Evolutionary conservation across 2,888 invertebrate genomes (phyloP).

Genomic region (Neoscelio sp.): DNA sequence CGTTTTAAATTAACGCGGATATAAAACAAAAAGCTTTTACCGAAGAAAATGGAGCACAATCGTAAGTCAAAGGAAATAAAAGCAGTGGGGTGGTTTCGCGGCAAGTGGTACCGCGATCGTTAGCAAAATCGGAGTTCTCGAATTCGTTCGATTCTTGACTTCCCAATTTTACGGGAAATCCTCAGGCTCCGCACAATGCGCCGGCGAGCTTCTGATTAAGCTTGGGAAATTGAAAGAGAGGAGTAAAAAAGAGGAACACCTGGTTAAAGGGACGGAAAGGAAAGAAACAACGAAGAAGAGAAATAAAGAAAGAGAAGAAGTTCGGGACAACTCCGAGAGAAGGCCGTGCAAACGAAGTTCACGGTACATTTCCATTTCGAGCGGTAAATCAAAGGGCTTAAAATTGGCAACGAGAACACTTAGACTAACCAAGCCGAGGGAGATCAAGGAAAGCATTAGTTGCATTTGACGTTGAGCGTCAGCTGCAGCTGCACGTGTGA

Average conservation of each 20-base stretch:
- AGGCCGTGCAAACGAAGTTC: slow-evolving; percentile 73
- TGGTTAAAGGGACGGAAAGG: slow-evolving; percentile 18
- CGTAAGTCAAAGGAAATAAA: slow-evolving; percentile 28
- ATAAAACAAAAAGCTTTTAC: slow-evolving; percentile 4
- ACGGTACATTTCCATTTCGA: slow-evolving; percentile 78
- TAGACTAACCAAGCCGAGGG: slow-evolving; percentile 57
- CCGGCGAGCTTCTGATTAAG: slow-evolving; percentile 63
- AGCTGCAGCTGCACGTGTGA: slow-evolving; percentile 78
- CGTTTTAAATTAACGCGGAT: slow-evolving; percentile 33
- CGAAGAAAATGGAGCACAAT: slow-evolving; percentile 10
- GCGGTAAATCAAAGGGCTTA: slow-evolving; percentile 80
- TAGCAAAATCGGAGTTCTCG: slow-evolving; percentile 38
- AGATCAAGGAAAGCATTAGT: slow-evolving; percentile 77
- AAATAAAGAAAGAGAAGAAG: slow-evolving; percentile 23
- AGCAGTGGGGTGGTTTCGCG: neutral
- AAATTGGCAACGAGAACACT: slow-evolving; percentile 75
- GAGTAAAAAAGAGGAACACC: slow-evolving; percentile 41
- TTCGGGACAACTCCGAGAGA: slow-evolving; percentile 49
- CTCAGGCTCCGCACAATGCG: slow-evolving; percentile 56
- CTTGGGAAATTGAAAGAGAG: slow-evolving; percentile 41
- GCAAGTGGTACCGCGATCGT: slow-evolving; percentile 24
- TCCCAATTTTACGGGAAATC: slow-evolving; percentile 65
- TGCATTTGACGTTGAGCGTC: slow-evolving; percentile 81
- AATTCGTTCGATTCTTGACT: slow-evolving; percentile 56
- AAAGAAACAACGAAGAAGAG: slow-evolving; percentile 28